phyloP scores from a whole-genome alignment of 2,888 invertebrate genomes.

The Coremacera marginata region DNA sequence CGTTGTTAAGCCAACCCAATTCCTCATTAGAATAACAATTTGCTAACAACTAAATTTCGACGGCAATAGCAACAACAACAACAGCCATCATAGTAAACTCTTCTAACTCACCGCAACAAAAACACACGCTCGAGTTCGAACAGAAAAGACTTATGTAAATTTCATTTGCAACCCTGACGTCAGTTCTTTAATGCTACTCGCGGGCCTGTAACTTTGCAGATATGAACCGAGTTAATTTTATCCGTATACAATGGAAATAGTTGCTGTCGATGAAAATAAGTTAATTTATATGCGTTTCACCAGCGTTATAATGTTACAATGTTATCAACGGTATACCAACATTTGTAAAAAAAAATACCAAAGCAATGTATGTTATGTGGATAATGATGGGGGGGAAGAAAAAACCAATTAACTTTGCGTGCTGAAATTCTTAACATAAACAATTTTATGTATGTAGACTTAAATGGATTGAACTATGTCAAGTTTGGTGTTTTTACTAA shows the following conservation, averaged over 20 bases:
- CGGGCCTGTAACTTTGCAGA: slow-evolving; percentile 22
- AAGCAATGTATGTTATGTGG: too few relatives aligned
- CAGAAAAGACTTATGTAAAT: slow-evolving; percentile 56
- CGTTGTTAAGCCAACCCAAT: slow-evolving; percentile 35
- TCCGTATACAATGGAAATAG: not conserved
- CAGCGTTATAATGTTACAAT: not conserved
- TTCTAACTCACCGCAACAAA: not conserved
- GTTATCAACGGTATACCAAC: not conserved
- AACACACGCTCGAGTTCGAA: slow-evolving; percentile 19
- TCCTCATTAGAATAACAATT: slow-evolving; percentile 61
- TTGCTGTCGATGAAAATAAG: slow-evolving; percentile 57
- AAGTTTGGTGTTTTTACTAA: too few relatives aligned
- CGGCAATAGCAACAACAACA: slow-evolving; percentile 23
- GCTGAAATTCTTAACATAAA: too few relatives aligned
- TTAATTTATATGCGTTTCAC: slow-evolving; percentile 63
- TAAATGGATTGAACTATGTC: too few relatives aligned
- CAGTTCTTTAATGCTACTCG: not conserved
- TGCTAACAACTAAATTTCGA: slow-evolving; percentile 47
- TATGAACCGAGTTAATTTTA: slow-evolving; percentile 22
- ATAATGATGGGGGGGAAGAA: too few relatives aligned
- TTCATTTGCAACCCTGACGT: slow-evolving; percentile 46
- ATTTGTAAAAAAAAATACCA: not conserved
- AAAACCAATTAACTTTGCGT: too few relatives aligned
- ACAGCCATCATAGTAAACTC: slow-evolving; percentile 21
- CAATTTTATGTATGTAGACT: too few relatives aligned